phyloP scores from a whole-genome alignment of 2,797 vertebrate species.

The Amniataba percoides region DNA sequence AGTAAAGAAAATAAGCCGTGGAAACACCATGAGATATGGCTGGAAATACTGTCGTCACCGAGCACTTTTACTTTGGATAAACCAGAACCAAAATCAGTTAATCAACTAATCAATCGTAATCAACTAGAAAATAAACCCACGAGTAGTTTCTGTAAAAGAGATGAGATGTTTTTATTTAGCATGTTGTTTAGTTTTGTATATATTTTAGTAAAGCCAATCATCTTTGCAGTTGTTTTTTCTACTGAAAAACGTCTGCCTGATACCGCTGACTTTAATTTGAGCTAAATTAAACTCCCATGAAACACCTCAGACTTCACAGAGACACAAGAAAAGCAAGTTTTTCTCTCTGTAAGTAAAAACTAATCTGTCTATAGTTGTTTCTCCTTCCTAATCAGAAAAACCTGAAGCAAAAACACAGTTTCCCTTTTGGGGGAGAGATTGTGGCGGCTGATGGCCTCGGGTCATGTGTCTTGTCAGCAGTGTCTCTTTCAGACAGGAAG shows the following conservation, averaged over 20 bases:
- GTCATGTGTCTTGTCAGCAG: slow-evolving; percentile 39
- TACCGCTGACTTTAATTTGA: background rate
- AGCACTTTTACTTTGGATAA: background rate
- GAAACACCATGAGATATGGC: background rate
- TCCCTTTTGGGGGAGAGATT: background rate
- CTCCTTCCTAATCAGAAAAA: background rate
- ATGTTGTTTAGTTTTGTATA: too few species aligned
- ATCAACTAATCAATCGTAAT: background rate
- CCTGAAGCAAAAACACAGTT: background rate
- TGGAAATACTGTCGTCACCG: background rate
- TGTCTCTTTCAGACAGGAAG: background rate
- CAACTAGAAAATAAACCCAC: background rate
- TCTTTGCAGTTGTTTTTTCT: background rate
- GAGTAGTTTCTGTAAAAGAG: background rate
- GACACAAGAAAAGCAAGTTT: background rate
- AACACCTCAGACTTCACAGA: background rate
- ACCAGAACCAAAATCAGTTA: background rate
- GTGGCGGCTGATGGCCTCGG: background rate
- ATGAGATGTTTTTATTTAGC: too few species aligned
- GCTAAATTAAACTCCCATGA: background rate
- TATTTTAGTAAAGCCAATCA: background rate
- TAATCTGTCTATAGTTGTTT: background rate
- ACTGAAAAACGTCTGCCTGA: background rate
- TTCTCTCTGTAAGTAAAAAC: background rate
- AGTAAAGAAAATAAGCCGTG: background rate